Conservation (phyloP, 2,797 vertebrate species). For the Melanogrammus aeglefinus region DNA sequence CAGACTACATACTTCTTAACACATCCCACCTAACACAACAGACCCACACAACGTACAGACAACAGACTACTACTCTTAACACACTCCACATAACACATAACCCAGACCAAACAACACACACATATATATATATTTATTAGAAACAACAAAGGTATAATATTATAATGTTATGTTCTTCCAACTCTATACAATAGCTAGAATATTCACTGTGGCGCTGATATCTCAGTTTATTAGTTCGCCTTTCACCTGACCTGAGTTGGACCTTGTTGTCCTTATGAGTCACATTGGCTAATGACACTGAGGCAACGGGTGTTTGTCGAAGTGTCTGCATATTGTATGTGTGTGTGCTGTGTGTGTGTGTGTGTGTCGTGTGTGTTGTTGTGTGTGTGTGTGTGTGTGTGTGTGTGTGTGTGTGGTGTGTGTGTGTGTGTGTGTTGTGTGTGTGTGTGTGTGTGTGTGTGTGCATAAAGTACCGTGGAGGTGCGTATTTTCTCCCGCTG, state of each 20-base stretch:
- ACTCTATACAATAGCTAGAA: background rate
- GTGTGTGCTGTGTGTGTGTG: no score
- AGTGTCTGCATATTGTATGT: constrained; percentile 8
- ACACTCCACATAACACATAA: no score
- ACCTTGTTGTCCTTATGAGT: background rate
- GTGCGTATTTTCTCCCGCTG: constrained; percentile 58
- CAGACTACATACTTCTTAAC: no score
- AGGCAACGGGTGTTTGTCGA: background rate
- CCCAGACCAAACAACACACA: no score
- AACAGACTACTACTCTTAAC: no score
- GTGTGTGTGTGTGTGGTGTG: constrained; percentile 10
- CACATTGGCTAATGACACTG: background rate
- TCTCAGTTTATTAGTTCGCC: background rate
- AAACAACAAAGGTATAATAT: background rate
- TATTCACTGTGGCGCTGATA: background rate
- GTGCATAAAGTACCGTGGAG: constrained; percentile 48
- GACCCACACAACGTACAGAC: background rate
- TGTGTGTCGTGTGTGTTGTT: constrained; percentile 2
- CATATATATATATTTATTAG: background rate
- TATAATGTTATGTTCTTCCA: no score
- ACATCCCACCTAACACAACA: no score
- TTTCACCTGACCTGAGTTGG: background rate
- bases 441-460: constrained; percentile 11
- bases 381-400: constrained; percentile 7
- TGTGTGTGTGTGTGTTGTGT: background rate